Base-by-base conservation (phyloP, 2,113 vertebrate species). In the Ciconia boyciana region DNA sequence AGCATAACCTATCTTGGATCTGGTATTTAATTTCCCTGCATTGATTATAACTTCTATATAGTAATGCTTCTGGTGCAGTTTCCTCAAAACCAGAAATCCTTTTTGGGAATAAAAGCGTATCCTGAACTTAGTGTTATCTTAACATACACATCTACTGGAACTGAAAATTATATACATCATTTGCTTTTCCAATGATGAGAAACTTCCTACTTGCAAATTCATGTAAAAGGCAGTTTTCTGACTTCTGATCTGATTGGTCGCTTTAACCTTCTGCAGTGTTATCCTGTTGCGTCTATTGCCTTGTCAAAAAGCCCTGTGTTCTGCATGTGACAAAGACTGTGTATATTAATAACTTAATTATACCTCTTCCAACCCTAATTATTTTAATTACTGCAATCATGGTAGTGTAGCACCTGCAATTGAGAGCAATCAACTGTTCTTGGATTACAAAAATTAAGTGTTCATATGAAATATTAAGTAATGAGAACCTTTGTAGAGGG, bases 351-450 rank as follows among this genome's bases (percentile, higher is more conserved):
- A 87, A 70, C 60, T 64, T 97, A 88, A 95, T 95, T 91, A 91
- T 68, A 32, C 26, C n/a, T 91, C 68, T 95, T 95, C 84, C 83
- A 62, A 66, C 26, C 46, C 39, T 95, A 96, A 97, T 97, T 82
- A 93, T 92, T 97, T 97, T 95, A 97, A 98, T 97, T 89, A 69
- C 71, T 58, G 75, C 83, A 97, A 96, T 97, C 94, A 94, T 3
- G 24, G 24, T 78, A 64, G 39, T 2, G 11, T 46, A 89, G 26
- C 96, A 96, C 78, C 92, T 97, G 97, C 69, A 91, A 77, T 93
- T 97, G 79, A 85, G 41, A 88, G 89, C 49, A 97, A 96, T 97
- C 95, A 97, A 61, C 65, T 49, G 34, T 49, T 92, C 88, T 54
- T 76, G 88, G 52, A 49, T 88, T 90, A n/a, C 51, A 79, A 92